Percentiles rank a stretch among this genome's conserved stretches.
Conservation (phyloP, 2,113 vertebrate genomes). For the Archilochus colubris region DNA sequence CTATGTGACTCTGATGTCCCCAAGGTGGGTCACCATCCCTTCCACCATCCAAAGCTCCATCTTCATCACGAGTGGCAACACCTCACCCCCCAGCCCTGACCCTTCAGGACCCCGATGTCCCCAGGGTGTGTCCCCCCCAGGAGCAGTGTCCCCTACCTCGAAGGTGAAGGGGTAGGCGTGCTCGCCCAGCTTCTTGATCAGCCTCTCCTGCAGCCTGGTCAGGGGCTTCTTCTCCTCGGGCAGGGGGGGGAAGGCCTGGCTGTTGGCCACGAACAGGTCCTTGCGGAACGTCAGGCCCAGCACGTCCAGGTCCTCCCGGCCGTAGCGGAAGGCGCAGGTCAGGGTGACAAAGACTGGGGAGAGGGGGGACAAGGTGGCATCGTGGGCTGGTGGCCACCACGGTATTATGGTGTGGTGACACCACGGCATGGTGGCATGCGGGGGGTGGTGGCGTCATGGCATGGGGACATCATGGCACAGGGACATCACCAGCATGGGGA, state of each 20-base stretch:
- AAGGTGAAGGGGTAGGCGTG: slow-evolving; percentile 95
- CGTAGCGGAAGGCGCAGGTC: slow-evolving; percentile 96
- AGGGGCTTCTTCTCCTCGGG: slow-evolving; percentile 86
- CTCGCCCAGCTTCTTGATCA: slow-evolving; percentile 95
- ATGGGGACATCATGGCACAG: fast-evolving
- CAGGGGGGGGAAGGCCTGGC: slow-evolving; percentile 88
- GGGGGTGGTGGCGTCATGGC: fast-evolving
- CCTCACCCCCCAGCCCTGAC: too few species aligned
- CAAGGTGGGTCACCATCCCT: too few species aligned
- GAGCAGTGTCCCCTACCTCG: slow-evolving; percentile 64
- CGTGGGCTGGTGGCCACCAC: fast-evolving
- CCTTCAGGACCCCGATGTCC: too few species aligned
- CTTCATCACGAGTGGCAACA: too few species aligned
- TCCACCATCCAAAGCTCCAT: too few species aligned
- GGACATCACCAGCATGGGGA: fast-evolving
- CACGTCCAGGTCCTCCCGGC: slow-evolving; percentile 94
- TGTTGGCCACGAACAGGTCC: slow-evolving; percentile 91
- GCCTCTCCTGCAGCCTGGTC: slow-evolving; percentile 91
- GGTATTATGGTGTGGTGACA: fast-evolving
- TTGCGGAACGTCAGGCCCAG: slow-evolving; percentile 94
- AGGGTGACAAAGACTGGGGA: slow-evolving; percentile 89
- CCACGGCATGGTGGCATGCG: fast-evolving
- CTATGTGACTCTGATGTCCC: too few species aligned
- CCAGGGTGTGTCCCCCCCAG: too few species aligned
- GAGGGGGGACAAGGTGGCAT: not conserved